phyloP scores from a whole-genome alignment of 2,113 vertebrate genomes.

The Sisor rabdophorus region DNA sequence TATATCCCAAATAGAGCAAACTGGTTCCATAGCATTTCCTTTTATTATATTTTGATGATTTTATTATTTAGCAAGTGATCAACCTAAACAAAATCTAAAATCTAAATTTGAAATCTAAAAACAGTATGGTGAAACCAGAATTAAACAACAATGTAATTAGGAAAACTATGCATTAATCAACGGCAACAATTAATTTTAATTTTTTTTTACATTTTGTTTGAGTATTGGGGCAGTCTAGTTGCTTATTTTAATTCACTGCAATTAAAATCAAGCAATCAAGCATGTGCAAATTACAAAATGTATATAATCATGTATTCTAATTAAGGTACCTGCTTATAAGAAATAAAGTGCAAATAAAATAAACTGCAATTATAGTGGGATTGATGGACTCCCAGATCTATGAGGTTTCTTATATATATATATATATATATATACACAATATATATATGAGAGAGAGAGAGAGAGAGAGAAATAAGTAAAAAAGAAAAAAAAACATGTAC shows the following conservation, averaged over 20 bases:
- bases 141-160: background rate
- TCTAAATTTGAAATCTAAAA: too few relatives aligned
- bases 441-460: too few relatives aligned
- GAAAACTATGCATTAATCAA: background rate
- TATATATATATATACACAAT: too few relatives aligned
- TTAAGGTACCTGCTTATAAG: background rate
- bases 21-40: conserved; percentile 35
- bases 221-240: background rate
- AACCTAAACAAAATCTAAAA: conserved; percentile 25
- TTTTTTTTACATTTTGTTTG: conserved; percentile 33
- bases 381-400: conserved; percentile 8
- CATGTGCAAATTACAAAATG: conserved; percentile 27
- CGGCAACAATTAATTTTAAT: background rate
- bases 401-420: background rate
- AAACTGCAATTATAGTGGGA: background rate
- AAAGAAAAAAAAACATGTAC: too few relatives aligned
- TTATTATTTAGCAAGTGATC: conserved; percentile 27
- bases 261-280: conserved; percentile 5
- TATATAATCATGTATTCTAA: conserved; percentile 16
- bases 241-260: conserved; percentile 6
- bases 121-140: conserved; percentile 8
- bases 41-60: conserved; percentile 29
- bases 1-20: conserved; percentile 34
- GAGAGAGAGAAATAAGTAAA: too few relatives aligned
- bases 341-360: conserved; percentile 32